Conservation (phyloP, 2,797 vertebrate species). For the Acipenser transmontanus region DNA sequence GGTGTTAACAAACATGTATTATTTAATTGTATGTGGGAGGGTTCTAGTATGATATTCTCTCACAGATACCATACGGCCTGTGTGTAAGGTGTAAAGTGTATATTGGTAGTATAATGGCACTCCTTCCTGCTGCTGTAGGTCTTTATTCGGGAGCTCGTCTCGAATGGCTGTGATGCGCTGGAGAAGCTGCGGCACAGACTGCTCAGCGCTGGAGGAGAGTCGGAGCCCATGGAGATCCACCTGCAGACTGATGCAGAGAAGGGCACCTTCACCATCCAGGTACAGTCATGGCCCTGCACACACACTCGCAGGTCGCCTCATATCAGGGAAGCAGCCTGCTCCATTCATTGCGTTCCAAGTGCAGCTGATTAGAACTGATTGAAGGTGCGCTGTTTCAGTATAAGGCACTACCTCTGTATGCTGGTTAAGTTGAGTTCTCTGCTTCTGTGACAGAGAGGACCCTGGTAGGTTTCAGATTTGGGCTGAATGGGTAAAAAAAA, state of each 20-base stretch:
- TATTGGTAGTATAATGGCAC: no score
- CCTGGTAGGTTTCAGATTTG: not conserved
- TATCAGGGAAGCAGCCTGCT: no score
- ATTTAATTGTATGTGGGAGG: no score
- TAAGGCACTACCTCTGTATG: no score
- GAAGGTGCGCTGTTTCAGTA: no score
- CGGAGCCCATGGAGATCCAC: slow-evolving; percentile 86
- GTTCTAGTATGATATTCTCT: no score
- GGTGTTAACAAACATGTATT: no score
- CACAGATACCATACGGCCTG: no score
- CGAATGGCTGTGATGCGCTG: slow-evolving; percentile 86
- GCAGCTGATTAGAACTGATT: no score
- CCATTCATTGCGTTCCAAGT: no score
- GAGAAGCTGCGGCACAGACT: slow-evolving; percentile 85
- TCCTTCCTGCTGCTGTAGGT: slow-evolving; percentile 55
- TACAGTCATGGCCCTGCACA: slow-evolving; percentile 30
- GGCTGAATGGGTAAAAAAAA: no score
- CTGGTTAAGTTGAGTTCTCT: not conserved
- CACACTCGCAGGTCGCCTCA: not conserved
- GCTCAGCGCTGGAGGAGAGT: slow-evolving; percentile 59
- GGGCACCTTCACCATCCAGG: slow-evolving; percentile 90
- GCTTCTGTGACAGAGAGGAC: not conserved
- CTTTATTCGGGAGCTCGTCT: slow-evolving; percentile 93
- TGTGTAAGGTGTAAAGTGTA: no score
- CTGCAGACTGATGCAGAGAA: slow-evolving; percentile 74